A percentile compares a stretch with the other conserved stretches of the same genome.
Evolutionary conservation across 2,888 invertebrate genomes (phyloP).

Genomic region (Fragum whitleyi): DNA sequence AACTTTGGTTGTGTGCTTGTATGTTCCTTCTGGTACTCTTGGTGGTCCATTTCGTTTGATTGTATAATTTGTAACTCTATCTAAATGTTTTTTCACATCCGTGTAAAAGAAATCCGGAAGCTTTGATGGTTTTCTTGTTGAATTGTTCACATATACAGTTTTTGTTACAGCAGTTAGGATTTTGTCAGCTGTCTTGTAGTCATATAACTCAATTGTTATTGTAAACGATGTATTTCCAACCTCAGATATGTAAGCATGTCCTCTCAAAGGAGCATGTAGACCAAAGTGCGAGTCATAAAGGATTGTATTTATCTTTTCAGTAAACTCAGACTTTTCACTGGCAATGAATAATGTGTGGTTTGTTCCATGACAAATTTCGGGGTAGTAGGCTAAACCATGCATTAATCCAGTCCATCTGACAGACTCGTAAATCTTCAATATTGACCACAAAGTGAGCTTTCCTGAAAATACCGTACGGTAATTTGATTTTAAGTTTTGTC

Average conservation of each 20-base stretch:
- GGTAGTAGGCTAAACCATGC: constrained; percentile 37
- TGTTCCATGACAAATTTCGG: constrained; percentile 29
- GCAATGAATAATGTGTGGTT: constrained; percentile 46
- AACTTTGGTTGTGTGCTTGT: constrained; percentile 18
- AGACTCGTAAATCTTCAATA: constrained; percentile 48
- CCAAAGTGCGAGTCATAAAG: constrained; percentile 36
- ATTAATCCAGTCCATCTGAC: constrained; percentile 48
- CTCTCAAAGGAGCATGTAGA: constrained; percentile 22
- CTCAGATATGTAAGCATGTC: constrained; percentile 23
- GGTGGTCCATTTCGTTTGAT: constrained; percentile 6
- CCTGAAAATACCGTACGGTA: constrained; percentile 36
- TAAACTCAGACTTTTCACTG: constrained; percentile 13
- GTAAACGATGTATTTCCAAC: constrained; percentile 37
- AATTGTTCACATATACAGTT: constrained; percentile 27
- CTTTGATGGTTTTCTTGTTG: constrained; percentile 28
- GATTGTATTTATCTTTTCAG: constrained; percentile 25
- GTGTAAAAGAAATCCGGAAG: constrained; percentile 17
- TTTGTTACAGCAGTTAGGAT: constrained; percentile 18
- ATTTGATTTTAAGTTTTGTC: too few species aligned
- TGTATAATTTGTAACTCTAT: background rate
- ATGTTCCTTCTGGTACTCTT: constrained; percentile 13
- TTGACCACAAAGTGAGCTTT: constrained; percentile 49
- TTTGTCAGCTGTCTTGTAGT: constrained; percentile 12
- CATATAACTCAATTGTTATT: background rate
- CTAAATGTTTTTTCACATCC: background rate